Evolutionary conservation across 1,140 invertebrate genomes (phyloP), one percentile per base, ranked within the genome.

Genomic region (Trichonephila clavipes): DNA sequence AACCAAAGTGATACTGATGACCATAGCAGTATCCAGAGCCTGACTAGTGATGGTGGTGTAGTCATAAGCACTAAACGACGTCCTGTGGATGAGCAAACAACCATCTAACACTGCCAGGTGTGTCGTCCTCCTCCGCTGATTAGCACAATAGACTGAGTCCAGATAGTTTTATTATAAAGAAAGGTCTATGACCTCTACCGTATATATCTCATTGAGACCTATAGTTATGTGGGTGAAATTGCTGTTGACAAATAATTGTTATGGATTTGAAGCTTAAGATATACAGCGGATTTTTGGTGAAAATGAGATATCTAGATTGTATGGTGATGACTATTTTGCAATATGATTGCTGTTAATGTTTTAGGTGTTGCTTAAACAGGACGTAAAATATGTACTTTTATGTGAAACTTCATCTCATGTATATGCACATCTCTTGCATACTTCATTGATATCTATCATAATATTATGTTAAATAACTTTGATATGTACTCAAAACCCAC

Each of bases 1-100:
- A 98, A 97, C 96, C 97, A 97, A 95, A 98, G 97, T 96, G 98
- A 98, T 96, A 97, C 97, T 88, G 97, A 98, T 96, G 98, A 98
- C 95, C 97, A 98, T 94, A 95, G 95, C 90, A 97, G 97, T 95
- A 97, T 97, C 94, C 97, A 97, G 96, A 98, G 97, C 95, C 96
- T 96, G 81, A 97, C 97, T 95, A 97, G 97, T 95, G 97, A 98
- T 96, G 97, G 97, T 95, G 97, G 97, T 92, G 97, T 98, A 94
- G 97, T 97, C 86, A 97, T 97, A 96, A 97, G 97, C 95, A 97
- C 97, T 95, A 97, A 97, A 95, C 97, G 97, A 95, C 96, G 97
- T 95, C 97, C 97, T 94, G 88, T 95, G 62, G 94, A 64, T 87
- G 88, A 95, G 61, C 62, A 93, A 64, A 77, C 59, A 61, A 81